Conservation (phyloP, 23 tunicate genomes). For the Halocynthia roretzi region DNA sequence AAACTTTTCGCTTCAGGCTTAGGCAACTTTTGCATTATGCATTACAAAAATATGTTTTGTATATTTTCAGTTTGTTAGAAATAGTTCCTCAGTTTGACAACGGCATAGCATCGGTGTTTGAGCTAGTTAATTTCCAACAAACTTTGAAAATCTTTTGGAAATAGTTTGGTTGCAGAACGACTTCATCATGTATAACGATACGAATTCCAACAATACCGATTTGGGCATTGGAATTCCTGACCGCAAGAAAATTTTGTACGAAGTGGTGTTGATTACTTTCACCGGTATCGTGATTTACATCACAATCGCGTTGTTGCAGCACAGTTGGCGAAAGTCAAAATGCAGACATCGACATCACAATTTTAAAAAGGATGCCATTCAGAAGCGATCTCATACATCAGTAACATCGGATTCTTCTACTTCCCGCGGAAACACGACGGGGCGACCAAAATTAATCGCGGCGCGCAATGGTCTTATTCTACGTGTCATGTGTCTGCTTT, state of each 20-base stretch:
- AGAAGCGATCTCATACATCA: neutral
- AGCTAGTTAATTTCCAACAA: no score
- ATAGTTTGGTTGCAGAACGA: no score
- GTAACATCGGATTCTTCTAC: constrained; percentile 16
- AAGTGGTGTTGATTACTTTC: neutral
- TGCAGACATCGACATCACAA: neutral
- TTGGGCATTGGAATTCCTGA: constrained; percentile 1
- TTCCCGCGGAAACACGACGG: neutral
- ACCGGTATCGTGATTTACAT: constrained; percentile 6
- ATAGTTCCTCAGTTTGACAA: no score
- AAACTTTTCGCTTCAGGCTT: no score
- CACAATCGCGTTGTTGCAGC: constrained; percentile 1
- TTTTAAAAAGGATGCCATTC: neutral
- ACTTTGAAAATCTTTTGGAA: no score
- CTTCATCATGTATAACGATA: neutral
- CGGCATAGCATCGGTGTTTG: no score
- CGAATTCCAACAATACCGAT: neutral
- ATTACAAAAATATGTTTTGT: no score
- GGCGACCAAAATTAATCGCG: constrained; percentile 7
- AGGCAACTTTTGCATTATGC: no score
- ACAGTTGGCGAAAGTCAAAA: constrained; percentile 4
- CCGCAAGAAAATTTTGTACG: constrained; percentile 3
- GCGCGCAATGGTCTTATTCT: neutral
- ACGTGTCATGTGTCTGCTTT: constrained; percentile 4
- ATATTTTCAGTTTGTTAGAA: no score